Percentiles rank a stretch among this genome's conserved stretches.
Conservation (phyloP, 2,113 vertebrate genomes). For the Nanorana parkeri region DNA sequence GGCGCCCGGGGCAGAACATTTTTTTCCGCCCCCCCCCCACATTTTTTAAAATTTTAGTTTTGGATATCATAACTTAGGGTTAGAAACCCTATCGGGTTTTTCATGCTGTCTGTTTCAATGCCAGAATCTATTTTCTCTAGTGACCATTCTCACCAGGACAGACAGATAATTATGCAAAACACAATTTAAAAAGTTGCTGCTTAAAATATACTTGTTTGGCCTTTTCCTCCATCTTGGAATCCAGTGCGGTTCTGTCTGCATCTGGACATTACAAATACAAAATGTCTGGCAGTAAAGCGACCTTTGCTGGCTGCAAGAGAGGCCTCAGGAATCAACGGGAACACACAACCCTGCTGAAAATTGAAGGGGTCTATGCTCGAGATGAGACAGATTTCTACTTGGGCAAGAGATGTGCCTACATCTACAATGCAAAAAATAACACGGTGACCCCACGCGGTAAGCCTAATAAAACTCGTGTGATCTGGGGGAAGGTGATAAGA, state of each 20-base stretch:
- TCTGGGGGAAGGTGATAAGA: slow-evolving; percentile 96
- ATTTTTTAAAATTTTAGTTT: too few relatives aligned
- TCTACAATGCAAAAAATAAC: slow-evolving; percentile 98
- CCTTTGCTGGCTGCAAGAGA: slow-evolving; percentile 95
- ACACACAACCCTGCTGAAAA: slow-evolving; percentile 93
- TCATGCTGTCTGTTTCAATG: too few relatives aligned
- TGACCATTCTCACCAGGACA: too few relatives aligned
- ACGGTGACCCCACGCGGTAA: slow-evolving; percentile 94
- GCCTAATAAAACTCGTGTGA: slow-evolving; percentile 96
- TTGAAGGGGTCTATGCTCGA: slow-evolving; percentile 93
- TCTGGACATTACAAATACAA: slow-evolving; percentile 69
- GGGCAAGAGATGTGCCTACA: slow-evolving; percentile 95
- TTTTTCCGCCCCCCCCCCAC: too few relatives aligned
- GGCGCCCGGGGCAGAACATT: too few relatives aligned
- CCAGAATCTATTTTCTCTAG: too few relatives aligned
- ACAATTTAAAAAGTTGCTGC: too few relatives aligned
- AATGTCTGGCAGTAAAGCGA: slow-evolving; percentile 97
- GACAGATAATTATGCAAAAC: too few relatives aligned
- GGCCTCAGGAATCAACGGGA: slow-evolving; percentile 97
- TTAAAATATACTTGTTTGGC: too few relatives aligned
- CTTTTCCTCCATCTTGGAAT: too few relatives aligned
- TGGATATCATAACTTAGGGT: too few relatives aligned
- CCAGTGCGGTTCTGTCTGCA: slow-evolving; percentile 77
- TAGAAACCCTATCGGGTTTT: too few relatives aligned
- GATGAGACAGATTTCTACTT: slow-evolving; percentile 94